A percentile compares a stretch with the other conserved stretches of the same genome.
phyloP scores from a whole-genome alignment of 2,888 invertebrate species.

The Athetis lepigone region DNA sequence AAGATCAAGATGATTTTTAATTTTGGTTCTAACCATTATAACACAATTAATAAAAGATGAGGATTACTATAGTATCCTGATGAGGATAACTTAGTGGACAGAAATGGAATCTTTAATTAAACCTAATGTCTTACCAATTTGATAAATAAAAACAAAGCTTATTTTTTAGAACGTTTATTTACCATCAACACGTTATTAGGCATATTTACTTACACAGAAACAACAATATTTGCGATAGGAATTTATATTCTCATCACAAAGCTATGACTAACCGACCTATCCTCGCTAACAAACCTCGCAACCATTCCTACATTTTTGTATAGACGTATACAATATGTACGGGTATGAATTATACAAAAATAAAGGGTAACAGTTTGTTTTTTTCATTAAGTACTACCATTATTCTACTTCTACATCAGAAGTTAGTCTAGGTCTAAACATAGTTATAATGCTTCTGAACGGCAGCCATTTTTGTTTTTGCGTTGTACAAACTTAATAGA shows the following conservation, averaged over 20 bases:
- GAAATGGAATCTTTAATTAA: no score
- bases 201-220: conserved; percentile 80
- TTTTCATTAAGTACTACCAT: no score
- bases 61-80: no score
- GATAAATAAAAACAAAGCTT: conserved; percentile 39
- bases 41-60: no score
- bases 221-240: conserved; percentile 74
- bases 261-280: conserved; percentile 53
- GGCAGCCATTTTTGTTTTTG: no score
- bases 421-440: no score
- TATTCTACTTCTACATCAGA: no score
- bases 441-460: no score
- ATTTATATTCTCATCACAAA: conserved; percentile 49
- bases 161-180: conserved; percentile 85
- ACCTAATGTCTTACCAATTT: background rate
- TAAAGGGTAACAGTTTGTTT: background rate
- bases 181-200: conserved; percentile 86
- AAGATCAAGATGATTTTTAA: no score
- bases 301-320: conserved; percentile 7
- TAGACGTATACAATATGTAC: background rate
- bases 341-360: background rate
- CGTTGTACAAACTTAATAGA: no score
- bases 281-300: conserved; percentile 43
- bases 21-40: no score
- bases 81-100: no score